Percentiles rank a stretch among this genome's conserved stretches.
Conservation (phyloP, 2,888 invertebrate species). For the Sminthurinus aureus region DNA sequence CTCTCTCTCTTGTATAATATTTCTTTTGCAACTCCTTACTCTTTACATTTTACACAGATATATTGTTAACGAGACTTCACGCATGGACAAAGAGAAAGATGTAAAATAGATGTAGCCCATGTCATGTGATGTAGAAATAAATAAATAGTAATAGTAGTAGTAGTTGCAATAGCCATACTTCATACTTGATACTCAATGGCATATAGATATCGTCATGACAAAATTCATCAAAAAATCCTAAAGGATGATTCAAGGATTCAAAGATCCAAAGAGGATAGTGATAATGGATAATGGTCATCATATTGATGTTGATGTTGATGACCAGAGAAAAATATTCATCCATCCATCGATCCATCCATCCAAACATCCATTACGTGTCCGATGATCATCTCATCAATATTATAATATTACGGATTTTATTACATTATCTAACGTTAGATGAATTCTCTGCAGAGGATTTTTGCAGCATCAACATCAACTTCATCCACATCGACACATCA, state of each 20-base stretch:
- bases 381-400: not conserved
- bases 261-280: not conserved
- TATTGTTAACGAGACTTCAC: not conserved
- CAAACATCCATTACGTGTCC: not conserved
- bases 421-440: not conserved
- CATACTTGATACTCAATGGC: too few relatives aligned
- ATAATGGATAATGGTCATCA: not conserved
- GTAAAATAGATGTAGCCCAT: too few relatives aligned
- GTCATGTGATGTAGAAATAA: too few relatives aligned
- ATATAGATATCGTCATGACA: not conserved
- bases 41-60: not conserved
- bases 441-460: not conserved
- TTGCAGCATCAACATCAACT: not conserved
- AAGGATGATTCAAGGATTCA: not conserved
- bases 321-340: not conserved
- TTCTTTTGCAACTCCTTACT: not conserved
- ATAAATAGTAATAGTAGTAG: too few relatives aligned
- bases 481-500: not conserved
- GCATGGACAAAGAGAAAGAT: conserved; percentile 3
- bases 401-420: not conserved
- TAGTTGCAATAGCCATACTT: too few relatives aligned
- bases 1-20: not conserved
- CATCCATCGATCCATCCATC: not conserved
- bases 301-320: too few relatives aligned
- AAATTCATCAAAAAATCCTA: not conserved